These are phyloP conservation scores for Calliopsis andreniformis DNA, from an alignment of 1,140 invertebrate species.

Conservation along the genomic window DNA sequence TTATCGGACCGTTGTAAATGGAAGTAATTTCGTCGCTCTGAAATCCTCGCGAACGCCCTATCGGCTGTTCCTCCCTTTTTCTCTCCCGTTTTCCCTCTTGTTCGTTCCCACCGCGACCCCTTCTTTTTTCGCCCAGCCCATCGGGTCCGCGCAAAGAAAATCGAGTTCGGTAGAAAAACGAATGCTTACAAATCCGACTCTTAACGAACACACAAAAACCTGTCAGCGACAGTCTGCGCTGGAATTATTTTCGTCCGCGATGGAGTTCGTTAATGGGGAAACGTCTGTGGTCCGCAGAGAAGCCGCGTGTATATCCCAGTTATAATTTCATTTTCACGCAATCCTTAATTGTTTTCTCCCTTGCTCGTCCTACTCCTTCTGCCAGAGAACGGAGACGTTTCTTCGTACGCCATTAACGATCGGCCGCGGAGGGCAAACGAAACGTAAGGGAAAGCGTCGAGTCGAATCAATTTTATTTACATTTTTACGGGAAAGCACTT, in stretches of 20 bases:
- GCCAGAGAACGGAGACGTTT: neutral
- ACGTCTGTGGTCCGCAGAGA: constrained; percentile 1
- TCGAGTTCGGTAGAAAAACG: constrained; percentile 60
- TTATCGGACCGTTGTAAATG: constrained; percentile 63
- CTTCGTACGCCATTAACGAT: constrained; percentile 1
- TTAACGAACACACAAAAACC: constrained; percentile 63
- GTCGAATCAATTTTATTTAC: constrained; percentile 41
- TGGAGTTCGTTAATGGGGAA: constrained; percentile 53
- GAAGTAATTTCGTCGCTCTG: constrained; percentile 63
- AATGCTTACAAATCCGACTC: constrained; percentile 64
- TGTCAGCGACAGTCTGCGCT: constrained; percentile 59
- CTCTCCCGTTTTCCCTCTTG: neutral
- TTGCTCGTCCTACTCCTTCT: too few relatives aligned
- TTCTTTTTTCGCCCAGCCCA: neutral
- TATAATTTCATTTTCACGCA: constrained; percentile 37
- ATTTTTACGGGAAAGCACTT: constrained; percentile 22
- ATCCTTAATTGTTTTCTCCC: constrained; percentile 26
- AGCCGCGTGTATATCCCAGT: constrained; percentile 10
- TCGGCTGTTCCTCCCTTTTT: constrained; percentile 29
- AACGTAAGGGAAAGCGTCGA: neutral
- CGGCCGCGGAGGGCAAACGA: neutral
- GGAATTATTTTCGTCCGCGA: constrained; percentile 58
- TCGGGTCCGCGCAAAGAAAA: constrained; percentile 57
- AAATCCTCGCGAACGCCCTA: constrained; percentile 49
- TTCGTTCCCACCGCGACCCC: neutral